These are phyloP conservation scores for Metellina segmentata DNA, from an alignment of 2,888 invertebrate species.

Conservation along the genomic window DNA sequence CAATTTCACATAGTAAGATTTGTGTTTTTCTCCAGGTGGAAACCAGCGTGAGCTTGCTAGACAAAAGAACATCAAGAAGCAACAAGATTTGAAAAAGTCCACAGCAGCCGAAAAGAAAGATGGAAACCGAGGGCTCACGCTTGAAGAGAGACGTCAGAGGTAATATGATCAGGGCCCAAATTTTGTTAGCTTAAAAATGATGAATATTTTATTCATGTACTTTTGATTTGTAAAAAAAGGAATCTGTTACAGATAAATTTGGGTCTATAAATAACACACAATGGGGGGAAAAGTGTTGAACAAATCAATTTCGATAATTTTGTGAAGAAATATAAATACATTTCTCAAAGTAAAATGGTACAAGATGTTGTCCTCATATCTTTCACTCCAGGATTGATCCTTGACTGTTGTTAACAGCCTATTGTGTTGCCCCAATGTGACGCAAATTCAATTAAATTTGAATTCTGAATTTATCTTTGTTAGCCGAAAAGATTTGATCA, in stretches of 20 bases:
- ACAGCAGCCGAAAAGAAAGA: constrained; percentile 79
- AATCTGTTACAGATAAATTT: neutral
- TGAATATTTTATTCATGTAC: neutral
- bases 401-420: too few species aligned
- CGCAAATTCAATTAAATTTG: too few species aligned
- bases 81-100: constrained; percentile 79
- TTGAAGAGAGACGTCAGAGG: constrained; percentile 78
- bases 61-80: constrained; percentile 81
- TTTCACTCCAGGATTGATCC: too few species aligned
- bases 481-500: too few species aligned
- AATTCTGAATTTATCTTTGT: too few species aligned
- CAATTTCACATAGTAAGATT: neutral
- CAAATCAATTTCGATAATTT: neutral
- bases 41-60: constrained; percentile 81
- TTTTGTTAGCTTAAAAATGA: neutral
- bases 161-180: neutral
- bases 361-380: too few species aligned
- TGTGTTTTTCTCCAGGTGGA: constrained; percentile 78
- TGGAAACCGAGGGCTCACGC: constrained; percentile 78
- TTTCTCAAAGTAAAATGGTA: too few species aligned
- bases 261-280: neutral
- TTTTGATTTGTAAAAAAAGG: neutral
- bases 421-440: too few species aligned
- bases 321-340: neutral
- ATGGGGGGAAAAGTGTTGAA: neutral